Conservation (phyloP, 2,113 vertebrate genomes). For the Eonycteris spelaea region DNA sequence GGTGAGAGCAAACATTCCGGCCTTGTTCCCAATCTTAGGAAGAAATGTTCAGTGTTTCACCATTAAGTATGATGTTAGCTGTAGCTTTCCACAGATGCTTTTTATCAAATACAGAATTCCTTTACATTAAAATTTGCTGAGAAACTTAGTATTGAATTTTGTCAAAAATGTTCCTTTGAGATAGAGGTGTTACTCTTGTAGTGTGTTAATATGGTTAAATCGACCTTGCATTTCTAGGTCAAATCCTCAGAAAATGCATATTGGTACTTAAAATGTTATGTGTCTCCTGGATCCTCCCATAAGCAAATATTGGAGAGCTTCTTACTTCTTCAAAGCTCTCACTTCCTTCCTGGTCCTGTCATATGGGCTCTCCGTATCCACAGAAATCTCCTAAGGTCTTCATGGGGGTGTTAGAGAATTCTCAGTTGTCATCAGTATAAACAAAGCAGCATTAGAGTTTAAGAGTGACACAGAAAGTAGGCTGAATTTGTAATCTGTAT, state of each 20-base stretch:
- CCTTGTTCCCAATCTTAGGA: no score
- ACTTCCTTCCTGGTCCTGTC: background rate
- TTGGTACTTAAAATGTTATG: conserved; percentile 16
- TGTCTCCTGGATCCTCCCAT: background rate
- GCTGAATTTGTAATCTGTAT: background rate
- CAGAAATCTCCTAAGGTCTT: background rate
- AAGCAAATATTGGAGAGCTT: background rate
- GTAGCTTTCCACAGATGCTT: no score
- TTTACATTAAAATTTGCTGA: no score
- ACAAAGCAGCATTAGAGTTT: background rate
- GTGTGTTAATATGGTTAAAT: conserved; percentile 20
- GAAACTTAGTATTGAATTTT: no score
- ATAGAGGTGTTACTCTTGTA: no score
- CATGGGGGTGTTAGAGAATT: background rate
- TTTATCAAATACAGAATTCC: no score
- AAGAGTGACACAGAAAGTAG: background rate
- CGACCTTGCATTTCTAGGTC: background rate
- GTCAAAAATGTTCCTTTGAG: no score
- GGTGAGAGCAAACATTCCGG: no score
- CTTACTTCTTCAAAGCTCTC: background rate
- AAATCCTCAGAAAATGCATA: background rate
- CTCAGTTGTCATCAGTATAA: background rate
- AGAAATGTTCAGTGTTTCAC: no score
- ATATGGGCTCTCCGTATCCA: background rate
- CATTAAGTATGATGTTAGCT: no score